These are phyloP conservation scores for Pogonophryne albipinna DNA, from an alignment of 2,797 vertebrate species.

Conservation along the genomic window DNA sequence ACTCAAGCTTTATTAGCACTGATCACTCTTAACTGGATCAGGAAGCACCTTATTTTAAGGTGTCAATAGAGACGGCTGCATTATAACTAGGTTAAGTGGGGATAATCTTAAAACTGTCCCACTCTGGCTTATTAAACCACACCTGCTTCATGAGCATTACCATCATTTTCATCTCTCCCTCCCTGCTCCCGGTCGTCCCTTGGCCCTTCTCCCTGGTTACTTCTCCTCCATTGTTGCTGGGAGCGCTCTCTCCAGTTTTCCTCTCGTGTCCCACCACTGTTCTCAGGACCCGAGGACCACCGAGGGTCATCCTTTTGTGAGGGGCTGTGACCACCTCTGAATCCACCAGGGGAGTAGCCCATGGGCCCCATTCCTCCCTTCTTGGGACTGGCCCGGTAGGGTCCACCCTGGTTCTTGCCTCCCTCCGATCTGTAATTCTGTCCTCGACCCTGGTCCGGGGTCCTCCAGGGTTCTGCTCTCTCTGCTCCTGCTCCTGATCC, in stretches of 20 bases:
- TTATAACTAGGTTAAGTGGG: neutral
- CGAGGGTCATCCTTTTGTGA: constrained; percentile 84
- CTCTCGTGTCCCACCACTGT: constrained; percentile 69
- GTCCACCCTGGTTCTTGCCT: constrained; percentile 76
- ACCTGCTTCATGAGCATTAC: constrained; percentile 66
- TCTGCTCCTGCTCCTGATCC: constrained; percentile 19
- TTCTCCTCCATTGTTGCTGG: constrained; percentile 81
- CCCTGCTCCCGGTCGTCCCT: constrained; percentile 72
- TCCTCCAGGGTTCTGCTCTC: constrained; percentile 83
- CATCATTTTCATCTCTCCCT: constrained; percentile 56
- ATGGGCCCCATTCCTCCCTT: constrained; percentile 79
- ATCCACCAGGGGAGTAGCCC: constrained; percentile 82
- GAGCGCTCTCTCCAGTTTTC: constrained; percentile 87
- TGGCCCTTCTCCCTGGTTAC: constrained; percentile 77
- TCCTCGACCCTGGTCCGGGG: constrained; percentile 80
- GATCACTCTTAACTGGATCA: neutral
- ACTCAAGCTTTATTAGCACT: neutral
- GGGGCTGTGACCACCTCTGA: constrained; percentile 83
- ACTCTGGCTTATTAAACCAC: constrained; percentile 8
- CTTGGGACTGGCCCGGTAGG: constrained; percentile 83
- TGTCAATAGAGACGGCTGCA: neutral
- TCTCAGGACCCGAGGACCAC: constrained; percentile 81
- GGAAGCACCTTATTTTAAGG: neutral
- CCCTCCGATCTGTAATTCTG: constrained; percentile 84
- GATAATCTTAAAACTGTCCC: neutral